Conservation (phyloP, 1,140 invertebrate genomes). For the Apis dorsata region DNA sequence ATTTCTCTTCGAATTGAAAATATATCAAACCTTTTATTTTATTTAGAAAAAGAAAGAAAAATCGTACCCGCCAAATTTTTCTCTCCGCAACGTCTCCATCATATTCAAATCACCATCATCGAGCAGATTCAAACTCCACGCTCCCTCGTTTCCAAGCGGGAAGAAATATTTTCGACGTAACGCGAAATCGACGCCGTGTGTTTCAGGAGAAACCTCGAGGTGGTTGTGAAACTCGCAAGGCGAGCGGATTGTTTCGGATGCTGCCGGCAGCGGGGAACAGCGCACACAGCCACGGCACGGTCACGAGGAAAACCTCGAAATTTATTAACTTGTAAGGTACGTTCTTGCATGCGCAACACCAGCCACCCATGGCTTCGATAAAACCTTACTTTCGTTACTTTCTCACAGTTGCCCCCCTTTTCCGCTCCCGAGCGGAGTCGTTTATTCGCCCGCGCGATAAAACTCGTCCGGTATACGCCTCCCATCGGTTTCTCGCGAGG, state of each 20-base stretch:
- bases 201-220: conserved; percentile 20
- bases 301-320: conserved; percentile 54
- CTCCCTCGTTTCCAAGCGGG: too few species aligned
- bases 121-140: background rate
- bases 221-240: conserved; percentile 32
- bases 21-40: too few species aligned
- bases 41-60: too few species aligned
- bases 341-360: conserved; percentile 47
- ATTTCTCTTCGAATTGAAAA: too few species aligned
- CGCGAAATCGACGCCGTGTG: background rate
- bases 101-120: too few species aligned
- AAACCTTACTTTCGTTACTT: conserved; percentile 65
- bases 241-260: conserved; percentile 27
- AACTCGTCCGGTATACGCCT: conserved; percentile 42
- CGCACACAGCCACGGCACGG: background rate
- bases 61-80: too few species aligned
- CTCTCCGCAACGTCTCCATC: too few species aligned
- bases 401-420: conserved; percentile 48
- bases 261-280: background rate
- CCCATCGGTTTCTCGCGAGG: background rate
- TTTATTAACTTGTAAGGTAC: conserved; percentile 67
- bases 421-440: conserved; percentile 7
- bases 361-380: conserved; percentile 57
- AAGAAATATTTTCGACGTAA: background rate
- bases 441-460: conserved; percentile 62